Percentiles rank a stretch among this genome's conserved stretches.
Evolutionary conservation across 2,113 vertebrate species (phyloP).

Genomic region (Oncorhynchus clarkii): DNA sequence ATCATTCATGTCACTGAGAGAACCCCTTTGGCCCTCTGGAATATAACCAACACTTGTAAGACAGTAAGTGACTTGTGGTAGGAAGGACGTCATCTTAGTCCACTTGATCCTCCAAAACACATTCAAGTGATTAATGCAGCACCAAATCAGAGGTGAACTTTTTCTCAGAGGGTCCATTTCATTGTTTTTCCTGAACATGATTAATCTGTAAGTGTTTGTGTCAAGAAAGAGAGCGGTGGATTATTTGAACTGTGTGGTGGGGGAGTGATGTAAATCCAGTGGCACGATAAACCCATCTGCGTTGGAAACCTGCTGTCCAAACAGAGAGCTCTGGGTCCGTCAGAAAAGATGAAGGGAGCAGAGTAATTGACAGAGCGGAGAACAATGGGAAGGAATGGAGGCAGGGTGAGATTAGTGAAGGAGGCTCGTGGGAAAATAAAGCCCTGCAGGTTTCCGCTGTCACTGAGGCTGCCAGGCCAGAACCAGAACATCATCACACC

Average conservation of each 20-base stretch:
- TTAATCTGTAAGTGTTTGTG: neutral
- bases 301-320: constrained; percentile 26
- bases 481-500: constrained; percentile 20
- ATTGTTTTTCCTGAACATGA: neutral
- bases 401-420: constrained; percentile 24
- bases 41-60: neutral
- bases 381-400: neutral
- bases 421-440: constrained; percentile 44
- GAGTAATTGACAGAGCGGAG: neutral
- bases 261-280: constrained; percentile 31
- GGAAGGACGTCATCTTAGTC: neutral
- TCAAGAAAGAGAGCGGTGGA: too few species aligned
- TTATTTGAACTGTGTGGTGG: neutral
- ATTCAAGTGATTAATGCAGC: neutral
- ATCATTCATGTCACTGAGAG: neutral
- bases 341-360: neutral
- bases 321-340: constrained; percentile 19
- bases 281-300: constrained; percentile 17
- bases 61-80: neutral
- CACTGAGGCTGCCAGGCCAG: neutral
- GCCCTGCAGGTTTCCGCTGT: constrained; percentile 9
- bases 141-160: neutral
- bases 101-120: neutral
- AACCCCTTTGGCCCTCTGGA: neutral
- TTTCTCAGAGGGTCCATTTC: neutral